A percentile compares a stretch with the other conserved stretches of the same genome.
Evolutionary conservation across 2,113 vertebrate genomes (phyloP).

Genomic region (Chamaea fasciata): DNA sequence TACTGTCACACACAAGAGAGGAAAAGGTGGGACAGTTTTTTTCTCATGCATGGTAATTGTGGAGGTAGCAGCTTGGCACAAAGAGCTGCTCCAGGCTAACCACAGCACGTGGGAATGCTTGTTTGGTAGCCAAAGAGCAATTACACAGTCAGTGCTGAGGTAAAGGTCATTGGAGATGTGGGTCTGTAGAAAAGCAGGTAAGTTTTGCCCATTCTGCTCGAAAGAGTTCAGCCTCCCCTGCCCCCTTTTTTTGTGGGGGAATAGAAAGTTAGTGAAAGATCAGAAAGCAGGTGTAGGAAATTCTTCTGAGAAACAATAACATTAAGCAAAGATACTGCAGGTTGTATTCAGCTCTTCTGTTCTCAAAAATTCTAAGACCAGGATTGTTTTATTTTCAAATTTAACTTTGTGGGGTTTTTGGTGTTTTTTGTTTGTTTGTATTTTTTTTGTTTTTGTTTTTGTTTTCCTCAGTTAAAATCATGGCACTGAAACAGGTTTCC

Average conservation of each 20-base stretch:
- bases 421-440: background rate
- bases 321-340: background rate
- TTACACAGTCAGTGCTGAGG: background rate
- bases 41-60: background rate
- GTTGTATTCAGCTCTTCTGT: background rate
- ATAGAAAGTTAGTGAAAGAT: background rate
- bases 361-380: background rate
- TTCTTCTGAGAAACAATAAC: background rate
- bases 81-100: background rate
- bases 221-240: background rate
- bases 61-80: background rate
- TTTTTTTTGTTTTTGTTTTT: background rate
- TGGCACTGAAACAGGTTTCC: conserved; percentile 90
- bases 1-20: background rate
- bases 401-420: background rate
- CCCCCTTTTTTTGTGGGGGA: background rate
- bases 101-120: background rate
- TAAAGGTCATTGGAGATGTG: background rate
- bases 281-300: background rate
- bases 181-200: background rate
- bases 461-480: conserved; percentile 43
- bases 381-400: background rate
- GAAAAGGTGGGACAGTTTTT: background rate
- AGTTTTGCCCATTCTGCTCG: background rate
- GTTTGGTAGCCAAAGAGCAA: background rate